Base-by-base conservation (phyloP, 92 coral and sea anemone species). In the Zoanthus sociatus region DNA sequence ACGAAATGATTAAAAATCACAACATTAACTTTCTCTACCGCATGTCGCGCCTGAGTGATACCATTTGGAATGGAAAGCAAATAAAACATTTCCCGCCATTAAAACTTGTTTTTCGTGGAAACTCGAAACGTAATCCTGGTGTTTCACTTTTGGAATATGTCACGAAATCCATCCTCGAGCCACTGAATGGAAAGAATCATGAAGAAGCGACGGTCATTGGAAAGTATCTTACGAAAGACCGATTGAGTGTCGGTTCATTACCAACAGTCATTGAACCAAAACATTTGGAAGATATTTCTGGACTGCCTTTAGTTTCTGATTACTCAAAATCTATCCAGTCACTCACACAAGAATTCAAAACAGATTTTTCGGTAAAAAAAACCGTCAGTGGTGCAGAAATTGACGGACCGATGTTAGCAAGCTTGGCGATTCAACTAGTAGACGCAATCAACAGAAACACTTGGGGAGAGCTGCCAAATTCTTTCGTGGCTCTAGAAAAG, bases 21-120 rank as follows among this genome's bases (percentile, higher is more conserved):
- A 71, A 86, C 7, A 71, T 87, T 51, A 50, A 91, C 26, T 89
- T 87, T 47, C 84, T 93, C 47, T 91, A 79, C 73, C 72, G 78
- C 7, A 73, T 91, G 53, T 77, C 94, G 30, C 95, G 95, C 13
- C 44, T 86, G 31, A 82, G 83, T 73, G 94, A 86, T 9, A 16
- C 58, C 14, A 55, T 86, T 2, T 90, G 92, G 82, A 55, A 30
- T 1, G 85, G 84, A 11, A 87, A 92, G 70, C 8, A 58, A 0
- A 53, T 78, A 67, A 75, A 77, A 61, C 84, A 88, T 64, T 91
- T 90, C 44, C 92, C 95, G 2, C 88, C 73, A 15, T 82, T 93
- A 44, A 67, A 77, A 20, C 31, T 88, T 17, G 78, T 91, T 6
- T 71, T 93, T 16, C 78, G 95, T 58, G 92, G 92, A 11, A 77